Evolutionary conservation across 1,140 invertebrate genomes (phyloP), one percentile per base, ranked within the genome.

Genomic region (Idris sp.): DNA sequence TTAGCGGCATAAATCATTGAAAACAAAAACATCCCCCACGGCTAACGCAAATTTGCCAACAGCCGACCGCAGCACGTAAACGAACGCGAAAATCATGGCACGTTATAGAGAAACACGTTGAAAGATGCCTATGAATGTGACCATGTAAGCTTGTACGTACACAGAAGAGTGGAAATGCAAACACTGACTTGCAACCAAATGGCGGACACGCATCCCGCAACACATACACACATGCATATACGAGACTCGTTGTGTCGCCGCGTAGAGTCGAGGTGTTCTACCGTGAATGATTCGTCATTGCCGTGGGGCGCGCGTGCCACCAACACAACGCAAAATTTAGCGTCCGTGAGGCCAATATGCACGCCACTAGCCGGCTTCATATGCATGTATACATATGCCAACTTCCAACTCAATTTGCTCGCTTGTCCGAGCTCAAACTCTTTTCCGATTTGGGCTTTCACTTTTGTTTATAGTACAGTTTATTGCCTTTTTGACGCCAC

Each of bases 251-350:
- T 26, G 59, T 16, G 71, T 38, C 35, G 26, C 38, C 38, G 33
- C 61, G 62, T 33, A 75, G 59, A 44, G 71, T 75, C 79, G 83
- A 86, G 85, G 84, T 84, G 85, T 85, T 84, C 84, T 84, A 86
- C 80, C 85, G 81, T 84, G 84, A 84, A 87, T 87, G 86, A 87
- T 85, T 85, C 86, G 86, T 87, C 86, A 87, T 87, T 85, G 85
- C 85, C 85, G 84, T 80, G 81, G 84, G 85, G 83, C 83, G 81
- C 84, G 83, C 84, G 85, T 86, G 85, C 84, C 83, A 82, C 82
- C 65, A 75, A 81, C 76, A 83, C 84, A 59, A 38, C 14, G 26
- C 35, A 43, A 38, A 33, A 14, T 44, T 53, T 7, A 73, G 41
- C 49, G 73, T 59, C 73, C 36, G 38, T 74, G 36, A 51, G 33